These are phyloP conservation scores for Tenthredo livida DNA, from an alignment of 2,888 invertebrate species.

Conservation along the genomic window DNA sequence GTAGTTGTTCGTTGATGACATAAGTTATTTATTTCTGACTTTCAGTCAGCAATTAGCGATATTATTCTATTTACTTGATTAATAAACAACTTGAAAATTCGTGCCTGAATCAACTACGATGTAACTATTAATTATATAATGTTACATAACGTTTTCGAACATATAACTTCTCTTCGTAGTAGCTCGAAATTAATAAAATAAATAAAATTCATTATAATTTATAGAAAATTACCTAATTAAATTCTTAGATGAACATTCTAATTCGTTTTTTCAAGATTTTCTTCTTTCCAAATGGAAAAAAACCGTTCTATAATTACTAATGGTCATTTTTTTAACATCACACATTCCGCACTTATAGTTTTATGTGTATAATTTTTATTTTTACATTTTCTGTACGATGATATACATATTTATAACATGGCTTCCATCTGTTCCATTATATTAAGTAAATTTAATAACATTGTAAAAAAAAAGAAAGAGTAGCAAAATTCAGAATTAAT, in stretches of 20 bases:
- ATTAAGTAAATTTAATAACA: not conserved
- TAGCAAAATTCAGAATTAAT: not conserved
- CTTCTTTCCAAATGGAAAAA: not conserved
- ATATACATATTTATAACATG: conserved; percentile 1
- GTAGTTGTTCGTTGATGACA: conserved; percentile 2
- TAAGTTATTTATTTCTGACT: conserved; percentile 8
- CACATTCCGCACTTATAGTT: conserved; percentile 9
- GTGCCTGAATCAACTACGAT: conserved; percentile 2
- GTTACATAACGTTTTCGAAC: not conserved
- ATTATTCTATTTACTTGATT: not conserved
- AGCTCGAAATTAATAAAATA: not conserved
- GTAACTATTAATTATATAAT: not conserved
- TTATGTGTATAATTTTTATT: not conserved
- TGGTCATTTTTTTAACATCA: not conserved
- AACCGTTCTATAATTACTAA: not conserved
- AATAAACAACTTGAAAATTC: conserved; percentile 11
- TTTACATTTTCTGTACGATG: not conserved
- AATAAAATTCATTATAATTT: not conserved
- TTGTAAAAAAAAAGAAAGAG: not conserved
- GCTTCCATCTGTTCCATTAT: not conserved
- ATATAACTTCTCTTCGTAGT: not conserved
- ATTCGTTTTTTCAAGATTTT: not conserved
- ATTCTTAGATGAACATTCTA: not conserved
- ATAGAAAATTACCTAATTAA: not conserved
- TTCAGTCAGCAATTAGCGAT: not conserved